Evolutionary conservation across 2,113 vertebrate species (phyloP).

Genomic region (Neodontobutis hainanensis): DNA sequence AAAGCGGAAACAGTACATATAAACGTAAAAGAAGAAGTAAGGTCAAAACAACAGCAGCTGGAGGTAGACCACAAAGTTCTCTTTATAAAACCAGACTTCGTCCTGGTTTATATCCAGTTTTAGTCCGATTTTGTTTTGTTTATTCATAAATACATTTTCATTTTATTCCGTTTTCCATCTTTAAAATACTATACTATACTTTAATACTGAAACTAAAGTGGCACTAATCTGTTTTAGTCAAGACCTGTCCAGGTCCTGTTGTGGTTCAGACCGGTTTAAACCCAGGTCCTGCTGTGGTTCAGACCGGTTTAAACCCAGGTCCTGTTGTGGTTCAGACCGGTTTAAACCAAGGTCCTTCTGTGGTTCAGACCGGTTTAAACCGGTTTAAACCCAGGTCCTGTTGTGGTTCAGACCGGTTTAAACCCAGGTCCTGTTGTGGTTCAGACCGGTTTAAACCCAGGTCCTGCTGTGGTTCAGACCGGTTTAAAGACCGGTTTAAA

Average conservation of each 20-base stretch:
- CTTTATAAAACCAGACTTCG: neutral
- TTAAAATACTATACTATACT: too few relatives aligned
- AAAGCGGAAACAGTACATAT: neutral
- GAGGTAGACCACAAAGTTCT: neutral
- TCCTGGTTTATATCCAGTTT: too few relatives aligned
- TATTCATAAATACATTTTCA: too few relatives aligned
- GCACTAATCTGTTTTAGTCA: neutral
- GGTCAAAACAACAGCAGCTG: constrained; percentile 7
- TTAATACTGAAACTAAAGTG: too few relatives aligned
- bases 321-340: neutral
- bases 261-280: constrained; percentile 26
- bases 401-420: constrained; percentile 9
- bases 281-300: constrained; percentile 28
- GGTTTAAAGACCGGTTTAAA: constrained; percentile 39
- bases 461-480: neutral
- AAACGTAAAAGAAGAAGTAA: neutral
- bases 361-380: neutral
- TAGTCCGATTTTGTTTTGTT: too few relatives aligned
- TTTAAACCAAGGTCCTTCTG: neutral
- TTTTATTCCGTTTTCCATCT: too few relatives aligned
- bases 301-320: too few relatives aligned
- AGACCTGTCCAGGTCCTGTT: neutral
- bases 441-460: too few relatives aligned
- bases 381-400: constrained; percentile 43
- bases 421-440: neutral